Evolutionary conservation across 2,113 vertebrate species (phyloP), one percentile per base, ranked within the genome.

Genomic region (Thomomys bottae): DNA sequence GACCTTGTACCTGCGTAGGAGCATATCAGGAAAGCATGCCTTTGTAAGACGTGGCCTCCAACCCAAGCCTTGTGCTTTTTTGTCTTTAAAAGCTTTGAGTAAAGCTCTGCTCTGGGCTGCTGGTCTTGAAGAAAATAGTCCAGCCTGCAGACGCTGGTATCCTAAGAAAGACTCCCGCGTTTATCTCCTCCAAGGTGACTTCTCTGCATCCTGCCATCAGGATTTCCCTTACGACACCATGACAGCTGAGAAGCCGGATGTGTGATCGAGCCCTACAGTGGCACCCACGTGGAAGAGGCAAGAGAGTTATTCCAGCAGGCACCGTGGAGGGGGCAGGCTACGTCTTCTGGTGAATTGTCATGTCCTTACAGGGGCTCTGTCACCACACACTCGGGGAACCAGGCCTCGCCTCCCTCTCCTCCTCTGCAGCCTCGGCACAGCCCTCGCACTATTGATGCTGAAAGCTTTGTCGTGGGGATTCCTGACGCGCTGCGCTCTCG

Each of bases 381-480:
- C 90, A 87, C 85, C 88, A 67, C 68, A 81, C 88, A 87, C 76
- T 88, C 84, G 79, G 71, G 45, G 34, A 59, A 90, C 67, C 75
- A 34, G 79, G 70, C 57, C 78, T 86, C 82, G 59, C 88, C 61
- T 87, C 45, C 26, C 4, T 30, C 57, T 45, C 28, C 28, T 49
- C 79, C 83, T 64, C 85, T 88, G 36, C 32, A 12, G 57, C n/a
- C n/a, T n/a, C n/a, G n/a, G 94, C 92, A 30, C 86, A 90, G 95
- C 92, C 87, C n/a, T n/a, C 8, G 21, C 76, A 70, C 89, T 79
- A 82, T 81, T 0, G 0, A 63, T 34, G 90, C 75, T 94, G 67
- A 84, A 82, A 95, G 92, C 95, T 93, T 95, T 96, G 90, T 92
- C 88, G 85, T 88, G 92, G 95, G 96, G 87, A 94, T 94, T 88